A percentile compares a stretch with the other conserved stretches of the same genome.
phyloP scores from a whole-genome alignment of 30 jellyfish, hydroid and myxozoan species.

The Catostylus mosaicus region DNA sequence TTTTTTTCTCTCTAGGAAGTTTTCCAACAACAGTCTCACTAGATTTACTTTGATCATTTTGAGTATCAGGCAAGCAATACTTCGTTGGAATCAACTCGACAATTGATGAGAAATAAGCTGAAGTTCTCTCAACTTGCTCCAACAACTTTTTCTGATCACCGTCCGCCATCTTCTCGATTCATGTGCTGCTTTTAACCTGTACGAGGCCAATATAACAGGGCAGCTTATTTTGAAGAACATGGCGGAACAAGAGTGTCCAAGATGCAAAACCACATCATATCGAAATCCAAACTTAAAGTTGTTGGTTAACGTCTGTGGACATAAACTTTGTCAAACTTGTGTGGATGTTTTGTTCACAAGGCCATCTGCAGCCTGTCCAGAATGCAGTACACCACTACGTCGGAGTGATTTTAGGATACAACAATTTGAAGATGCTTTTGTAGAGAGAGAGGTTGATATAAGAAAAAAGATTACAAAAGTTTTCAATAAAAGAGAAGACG shows the following conservation, averaged over 20 bases:
- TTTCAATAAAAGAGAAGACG: conserved; percentile 87
- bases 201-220: conserved; percentile 39
- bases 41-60: not conserved
- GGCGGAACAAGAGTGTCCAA: conserved; percentile 96
- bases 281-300: conserved; percentile 83
- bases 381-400: conserved; percentile 92
- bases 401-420: conserved; percentile 92
- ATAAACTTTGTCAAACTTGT: conserved; percentile 94
- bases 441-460: conserved; percentile 95
- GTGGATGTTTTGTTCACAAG: conserved; percentile 96
- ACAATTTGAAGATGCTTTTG: conserved; percentile 89
- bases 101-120: conserved; percentile 84
- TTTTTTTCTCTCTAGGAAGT: conserved; percentile 63
- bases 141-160: conserved; percentile 13
- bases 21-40: conserved; percentile 14
- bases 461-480: conserved; percentile 78
- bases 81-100: conserved; percentile 91
- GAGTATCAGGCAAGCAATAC: conserved; percentile 51
- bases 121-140: conserved; percentile 49
- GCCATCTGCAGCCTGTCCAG: conserved; percentile 99
- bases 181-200: not conserved
- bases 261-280: conserved; percentile 94
- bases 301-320: conserved; percentile 96
- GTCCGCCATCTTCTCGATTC: conserved; percentile 78
- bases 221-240: conserved; percentile 18